Evolutionary conservation across 2,888 invertebrate genomes (phyloP).

Genomic region (Rhopalosiphum nymphaeae): DNA sequence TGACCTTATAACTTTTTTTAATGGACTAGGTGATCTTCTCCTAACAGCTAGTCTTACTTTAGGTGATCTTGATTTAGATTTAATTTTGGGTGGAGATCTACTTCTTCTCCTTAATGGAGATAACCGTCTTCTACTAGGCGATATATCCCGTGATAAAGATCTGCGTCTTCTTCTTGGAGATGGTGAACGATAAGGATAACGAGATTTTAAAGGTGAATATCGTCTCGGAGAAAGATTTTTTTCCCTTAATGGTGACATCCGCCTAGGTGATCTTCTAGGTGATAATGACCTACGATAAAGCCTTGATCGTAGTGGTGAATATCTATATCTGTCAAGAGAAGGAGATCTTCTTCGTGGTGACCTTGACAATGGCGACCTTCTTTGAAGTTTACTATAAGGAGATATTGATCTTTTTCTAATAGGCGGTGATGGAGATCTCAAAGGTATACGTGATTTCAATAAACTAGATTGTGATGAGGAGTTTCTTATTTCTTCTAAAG

Average conservation of each 20-base stretch:
- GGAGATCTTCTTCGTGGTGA: slow-evolving; percentile 62
- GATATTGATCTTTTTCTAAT: slow-evolving; percentile 60
- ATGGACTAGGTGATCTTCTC: slow-evolving; percentile 59
- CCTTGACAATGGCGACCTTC: slow-evolving; percentile 45
- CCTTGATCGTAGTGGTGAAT: slow-evolving; percentile 55
- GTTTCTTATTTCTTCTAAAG: slow-evolving; percentile 60
- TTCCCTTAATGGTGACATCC: slow-evolving; percentile 49
- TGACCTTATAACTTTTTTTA: slow-evolving; percentile 36
- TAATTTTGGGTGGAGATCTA: slow-evolving; percentile 54
- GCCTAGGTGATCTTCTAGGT: slow-evolving; percentile 57
- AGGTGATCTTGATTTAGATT: slow-evolving; percentile 62
- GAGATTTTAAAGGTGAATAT: slow-evolving; percentile 47
- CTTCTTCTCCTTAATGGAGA: slow-evolving; percentile 60
- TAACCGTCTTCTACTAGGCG: slow-evolving; percentile 51
- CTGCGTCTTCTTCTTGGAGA: slow-evolving; percentile 58
- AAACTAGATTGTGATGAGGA: slow-evolving; percentile 24
- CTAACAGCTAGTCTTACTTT: slow-evolving; percentile 33
- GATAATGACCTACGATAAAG: slow-evolving; percentile 53
- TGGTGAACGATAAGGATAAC: slow-evolving; percentile 54
- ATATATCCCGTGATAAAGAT: slow-evolving; percentile 56
- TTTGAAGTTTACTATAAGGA: slow-evolving; percentile 55
- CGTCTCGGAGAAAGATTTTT: slow-evolving; percentile 57
- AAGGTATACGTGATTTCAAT: slow-evolving; percentile 42
- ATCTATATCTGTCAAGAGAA: slow-evolving; percentile 57
- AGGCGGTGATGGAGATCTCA: slow-evolving; percentile 51